A percentile compares a stretch with the other conserved stretches of the same genome.
Conservation (phyloP, 2,888 invertebrate species). For the Hydriomena furcata region DNA sequence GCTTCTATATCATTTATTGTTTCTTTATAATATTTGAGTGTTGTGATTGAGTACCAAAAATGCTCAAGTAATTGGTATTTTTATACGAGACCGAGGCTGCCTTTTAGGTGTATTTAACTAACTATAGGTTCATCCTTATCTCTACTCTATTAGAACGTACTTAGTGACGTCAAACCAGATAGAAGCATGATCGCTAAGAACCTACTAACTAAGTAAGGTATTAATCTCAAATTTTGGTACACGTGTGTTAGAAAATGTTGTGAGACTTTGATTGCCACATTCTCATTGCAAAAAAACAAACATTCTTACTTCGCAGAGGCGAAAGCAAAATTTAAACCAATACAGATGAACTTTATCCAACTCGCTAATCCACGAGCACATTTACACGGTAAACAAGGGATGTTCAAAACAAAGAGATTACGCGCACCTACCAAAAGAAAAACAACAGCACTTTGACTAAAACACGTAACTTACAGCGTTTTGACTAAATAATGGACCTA, state of each 20-base stretch:
- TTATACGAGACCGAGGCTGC: neutral
- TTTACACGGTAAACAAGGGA: constrained; percentile 16
- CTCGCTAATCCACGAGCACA: constrained; percentile 13
- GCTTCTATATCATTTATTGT: too few relatives aligned
- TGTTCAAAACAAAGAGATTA: constrained; percentile 18
- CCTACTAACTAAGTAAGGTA: neutral
- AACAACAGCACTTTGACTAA: constrained; percentile 56
- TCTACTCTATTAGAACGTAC: too few relatives aligned
- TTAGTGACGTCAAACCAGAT: too few relatives aligned
- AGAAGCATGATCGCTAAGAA: too few relatives aligned
- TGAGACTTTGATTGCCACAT: neutral
- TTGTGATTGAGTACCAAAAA: neutral
- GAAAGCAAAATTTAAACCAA: constrained; percentile 7
- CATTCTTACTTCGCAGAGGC: neutral
- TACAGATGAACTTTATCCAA: constrained; percentile 13
- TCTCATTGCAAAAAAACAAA: constrained; percentile 2
- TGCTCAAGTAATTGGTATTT: neutral
- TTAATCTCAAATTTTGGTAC: too few relatives aligned
- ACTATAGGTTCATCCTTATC: too few relatives aligned
- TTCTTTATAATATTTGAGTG: too few relatives aligned
- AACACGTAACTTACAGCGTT: constrained; percentile 50
- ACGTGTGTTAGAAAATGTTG: too few relatives aligned
- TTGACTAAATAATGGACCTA: constrained; percentile 74
- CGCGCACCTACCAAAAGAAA: constrained; percentile 9
- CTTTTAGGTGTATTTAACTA: neutral